Percentiles rank a stretch among this genome's conserved stretches.
Evolutionary conservation across 2,113 vertebrate genomes (phyloP).

Genomic region (Chaenocephalus aceratus): DNA sequence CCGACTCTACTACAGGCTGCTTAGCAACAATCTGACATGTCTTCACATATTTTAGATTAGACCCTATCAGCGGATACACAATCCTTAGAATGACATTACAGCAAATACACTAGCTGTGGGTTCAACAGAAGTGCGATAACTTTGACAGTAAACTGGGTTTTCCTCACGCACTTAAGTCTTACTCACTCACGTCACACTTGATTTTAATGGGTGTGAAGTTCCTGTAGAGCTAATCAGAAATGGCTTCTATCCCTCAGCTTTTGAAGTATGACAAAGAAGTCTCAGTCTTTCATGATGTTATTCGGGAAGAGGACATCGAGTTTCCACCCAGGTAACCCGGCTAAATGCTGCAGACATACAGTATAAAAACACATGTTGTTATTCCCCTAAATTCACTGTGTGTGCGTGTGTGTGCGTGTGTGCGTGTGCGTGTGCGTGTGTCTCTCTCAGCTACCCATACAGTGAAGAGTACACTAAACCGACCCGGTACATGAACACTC

Average conservation of each 20-base stretch:
- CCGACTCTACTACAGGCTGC: neutral
- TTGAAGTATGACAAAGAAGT: conserved; percentile 86
- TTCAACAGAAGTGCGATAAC: conserved; percentile 1
- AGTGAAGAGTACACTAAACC: conserved; percentile 86
- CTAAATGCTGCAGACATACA: neutral
- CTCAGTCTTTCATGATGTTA: conserved; percentile 75
- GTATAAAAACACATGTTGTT: neutral
- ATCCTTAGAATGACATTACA: neutral
- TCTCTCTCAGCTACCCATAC: conserved; percentile 85
- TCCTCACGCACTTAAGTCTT: neutral
- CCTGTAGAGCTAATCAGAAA: neutral
- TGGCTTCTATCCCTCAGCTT: conserved; percentile 71
- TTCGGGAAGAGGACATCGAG: conserved; percentile 83
- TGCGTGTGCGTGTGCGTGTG: neutral
- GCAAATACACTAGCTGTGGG: neutral
- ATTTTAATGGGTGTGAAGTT: neutral
- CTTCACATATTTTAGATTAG: conserved; percentile 26
- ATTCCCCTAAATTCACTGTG: neutral
- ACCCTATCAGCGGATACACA: conserved; percentile 21
- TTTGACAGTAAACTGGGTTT: neutral
- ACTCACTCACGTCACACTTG: neutral
- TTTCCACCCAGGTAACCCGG: conserved; percentile 85
- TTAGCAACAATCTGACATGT: conserved; percentile 23
- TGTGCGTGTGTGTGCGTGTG: neutral
- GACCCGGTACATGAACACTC: conserved; percentile 87